phyloP scores from a whole-genome alignment of 2,797 vertebrate species.

The Bucorvus abyssinicus region DNA sequence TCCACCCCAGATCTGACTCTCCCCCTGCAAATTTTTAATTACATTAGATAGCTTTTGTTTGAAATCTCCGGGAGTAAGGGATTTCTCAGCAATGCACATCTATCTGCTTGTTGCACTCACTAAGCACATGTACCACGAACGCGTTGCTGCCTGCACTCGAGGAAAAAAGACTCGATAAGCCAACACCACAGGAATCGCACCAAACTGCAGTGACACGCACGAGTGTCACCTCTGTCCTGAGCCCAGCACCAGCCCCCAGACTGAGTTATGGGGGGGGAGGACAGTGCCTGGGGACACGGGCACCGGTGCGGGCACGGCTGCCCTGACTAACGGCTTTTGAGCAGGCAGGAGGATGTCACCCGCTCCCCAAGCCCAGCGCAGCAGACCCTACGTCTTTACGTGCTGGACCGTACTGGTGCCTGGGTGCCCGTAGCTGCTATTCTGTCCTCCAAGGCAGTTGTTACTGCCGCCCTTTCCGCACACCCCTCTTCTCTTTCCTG shows the following conservation, averaged over 20 bases:
- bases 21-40: constrained; percentile 50
- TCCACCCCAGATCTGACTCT: constrained; percentile 32
- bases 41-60: constrained; percentile 60
- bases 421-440: background rate
- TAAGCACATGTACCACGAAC: background rate
- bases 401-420: background rate
- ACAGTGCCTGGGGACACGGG: background rate
- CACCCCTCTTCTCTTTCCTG: background rate
- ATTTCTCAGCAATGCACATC: background rate
- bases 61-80: constrained; percentile 34
- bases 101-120: constrained; percentile 4
- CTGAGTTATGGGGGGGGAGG: background rate
- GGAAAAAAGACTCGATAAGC: background rate
- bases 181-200: background rate
- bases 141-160: background rate
- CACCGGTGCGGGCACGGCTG: background rate
- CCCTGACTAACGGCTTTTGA: background rate
- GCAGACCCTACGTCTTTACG: rapidly evolving
- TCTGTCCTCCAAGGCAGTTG: rapidly evolving
- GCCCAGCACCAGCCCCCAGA: background rate
- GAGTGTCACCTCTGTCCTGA: background rate
- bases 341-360: background rate
- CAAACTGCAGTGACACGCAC: background rate
- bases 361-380: rapidly evolving
- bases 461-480: background rate